phyloP scores from a whole-genome alignment of 2,113 vertebrate species.

The Myotis brandtii region DNA sequence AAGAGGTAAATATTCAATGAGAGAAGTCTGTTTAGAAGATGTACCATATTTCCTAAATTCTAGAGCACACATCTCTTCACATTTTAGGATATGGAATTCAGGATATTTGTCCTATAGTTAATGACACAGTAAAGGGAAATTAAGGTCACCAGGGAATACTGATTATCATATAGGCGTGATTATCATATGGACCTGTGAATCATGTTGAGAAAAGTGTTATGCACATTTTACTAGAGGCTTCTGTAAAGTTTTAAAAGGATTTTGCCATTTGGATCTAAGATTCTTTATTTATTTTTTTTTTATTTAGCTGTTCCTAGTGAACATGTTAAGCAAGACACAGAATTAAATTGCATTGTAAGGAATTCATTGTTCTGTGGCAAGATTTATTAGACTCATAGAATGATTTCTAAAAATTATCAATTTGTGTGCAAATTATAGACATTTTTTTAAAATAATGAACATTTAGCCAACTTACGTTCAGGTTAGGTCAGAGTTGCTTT shows the following conservation, averaged over 20 bases:
- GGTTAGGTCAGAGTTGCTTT: conserved; percentile 15
- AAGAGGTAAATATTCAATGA: conserved; percentile 89
- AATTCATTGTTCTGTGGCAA: conserved; percentile 30
- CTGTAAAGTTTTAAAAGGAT: conserved; percentile 5
- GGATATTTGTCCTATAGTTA: not conserved
- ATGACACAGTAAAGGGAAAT: conserved; percentile 10
- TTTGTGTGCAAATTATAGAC: not conserved
- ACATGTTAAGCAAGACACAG: not conserved
- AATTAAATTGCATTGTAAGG: conserved; percentile 38
- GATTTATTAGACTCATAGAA: conserved; percentile 8
- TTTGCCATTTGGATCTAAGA: conserved; percentile 4
- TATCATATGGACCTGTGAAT: not conserved
- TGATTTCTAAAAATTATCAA: not conserved
- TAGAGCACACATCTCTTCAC: not conserved
- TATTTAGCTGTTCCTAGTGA: not conserved
- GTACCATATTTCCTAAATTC: not conserved
- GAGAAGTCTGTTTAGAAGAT: not conserved
- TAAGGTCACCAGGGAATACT: not conserved
- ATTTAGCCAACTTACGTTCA: not conserved
- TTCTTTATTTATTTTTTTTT: not conserved
- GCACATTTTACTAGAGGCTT: conserved; percentile 4
- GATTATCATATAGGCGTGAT: not conserved
- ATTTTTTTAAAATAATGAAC: conserved; percentile 22
- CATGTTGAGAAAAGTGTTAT: not conserved
- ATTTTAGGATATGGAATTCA: conserved; percentile 1